These are phyloP conservation scores for Apomyelois bistriatella DNA, from an alignment of 2,888 invertebrate genomes.

Conservation along the genomic window DNA sequence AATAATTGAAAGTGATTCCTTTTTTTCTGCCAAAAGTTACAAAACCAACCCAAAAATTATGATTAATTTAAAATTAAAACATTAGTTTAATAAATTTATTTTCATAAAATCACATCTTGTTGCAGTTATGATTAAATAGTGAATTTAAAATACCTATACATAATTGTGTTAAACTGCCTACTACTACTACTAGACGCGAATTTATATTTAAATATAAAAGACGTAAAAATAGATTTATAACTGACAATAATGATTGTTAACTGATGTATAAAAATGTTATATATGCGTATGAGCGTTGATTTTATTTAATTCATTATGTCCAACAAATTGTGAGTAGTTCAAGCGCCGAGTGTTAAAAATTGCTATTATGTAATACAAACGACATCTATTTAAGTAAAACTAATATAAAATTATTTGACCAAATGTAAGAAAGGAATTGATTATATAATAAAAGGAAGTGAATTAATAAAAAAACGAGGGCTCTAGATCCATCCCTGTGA, in stretches of 20 bases:
- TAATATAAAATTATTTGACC: neutral
- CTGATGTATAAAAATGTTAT: slow-evolving; percentile 77
- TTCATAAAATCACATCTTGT: slow-evolving; percentile 42
- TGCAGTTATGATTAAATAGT: slow-evolving; percentile 50
- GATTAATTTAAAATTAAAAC: no score
- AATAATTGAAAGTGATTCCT: no score
- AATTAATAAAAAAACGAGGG: neutral
- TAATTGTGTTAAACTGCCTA: slow-evolving; percentile 77
- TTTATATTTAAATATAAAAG: slow-evolving; percentile 77
- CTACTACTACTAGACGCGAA: slow-evolving; percentile 76
- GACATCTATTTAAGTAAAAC: neutral
- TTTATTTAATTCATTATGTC: slow-evolving; percentile 64
- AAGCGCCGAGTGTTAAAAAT: slow-evolving; percentile 44
- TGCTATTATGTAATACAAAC: neutral
- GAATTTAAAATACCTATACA: slow-evolving; percentile 58
- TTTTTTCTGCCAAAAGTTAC: no score
- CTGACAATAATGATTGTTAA: slow-evolving; percentile 81
- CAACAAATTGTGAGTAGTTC: slow-evolving; percentile 55
- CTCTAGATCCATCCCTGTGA: neutral
- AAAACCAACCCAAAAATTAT: no score
- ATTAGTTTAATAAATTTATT: neutral
- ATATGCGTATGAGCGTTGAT: slow-evolving; percentile 65
- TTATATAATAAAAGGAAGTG: neutral
- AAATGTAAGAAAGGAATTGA: neutral
- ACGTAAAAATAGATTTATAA: slow-evolving; percentile 79